Evolutionary conservation across 2,113 vertebrate species (phyloP).

Genomic region (Microtus oregoni): DNA sequence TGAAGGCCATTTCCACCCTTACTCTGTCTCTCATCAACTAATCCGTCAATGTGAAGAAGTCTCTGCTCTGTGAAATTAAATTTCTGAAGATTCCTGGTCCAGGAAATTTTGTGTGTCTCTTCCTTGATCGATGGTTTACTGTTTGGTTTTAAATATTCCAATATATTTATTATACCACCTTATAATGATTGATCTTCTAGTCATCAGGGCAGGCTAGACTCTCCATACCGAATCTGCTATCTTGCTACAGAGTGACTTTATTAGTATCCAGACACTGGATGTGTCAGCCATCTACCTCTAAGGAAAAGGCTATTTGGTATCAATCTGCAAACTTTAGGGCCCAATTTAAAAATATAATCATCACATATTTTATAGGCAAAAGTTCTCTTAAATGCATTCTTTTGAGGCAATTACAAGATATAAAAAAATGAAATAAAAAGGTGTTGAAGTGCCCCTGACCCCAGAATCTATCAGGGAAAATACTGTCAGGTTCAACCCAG

Average conservation of each 20-base stretch:
- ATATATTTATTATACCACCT: neutral
- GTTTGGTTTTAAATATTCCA: slow-evolving; percentile 19
- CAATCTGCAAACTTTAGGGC: neutral
- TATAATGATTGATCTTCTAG: neutral
- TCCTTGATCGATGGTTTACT: neutral
- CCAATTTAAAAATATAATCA: neutral
- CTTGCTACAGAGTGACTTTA: neutral
- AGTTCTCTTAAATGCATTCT: slow-evolving; percentile 16
- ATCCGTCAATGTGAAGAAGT: neutral
- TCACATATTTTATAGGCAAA: neutral
- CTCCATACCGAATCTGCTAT: neutral
- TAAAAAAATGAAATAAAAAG: neutral
- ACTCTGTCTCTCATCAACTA: slow-evolving; percentile 31
- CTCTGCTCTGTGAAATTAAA: neutral
- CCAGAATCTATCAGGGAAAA: neutral
- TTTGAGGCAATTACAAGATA: neutral
- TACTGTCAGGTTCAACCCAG: neutral
- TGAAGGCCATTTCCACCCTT: neutral
- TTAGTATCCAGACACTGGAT: neutral
- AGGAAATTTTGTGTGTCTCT: neutral
- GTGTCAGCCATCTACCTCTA: neutral
- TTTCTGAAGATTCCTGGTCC: slow-evolving; percentile 14
- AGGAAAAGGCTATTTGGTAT: neutral
- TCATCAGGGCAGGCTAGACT: neutral
- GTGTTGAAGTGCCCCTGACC: neutral